Conservation (phyloP, 1,140 invertebrate species). For the Euwallacea fornicatus region DNA sequence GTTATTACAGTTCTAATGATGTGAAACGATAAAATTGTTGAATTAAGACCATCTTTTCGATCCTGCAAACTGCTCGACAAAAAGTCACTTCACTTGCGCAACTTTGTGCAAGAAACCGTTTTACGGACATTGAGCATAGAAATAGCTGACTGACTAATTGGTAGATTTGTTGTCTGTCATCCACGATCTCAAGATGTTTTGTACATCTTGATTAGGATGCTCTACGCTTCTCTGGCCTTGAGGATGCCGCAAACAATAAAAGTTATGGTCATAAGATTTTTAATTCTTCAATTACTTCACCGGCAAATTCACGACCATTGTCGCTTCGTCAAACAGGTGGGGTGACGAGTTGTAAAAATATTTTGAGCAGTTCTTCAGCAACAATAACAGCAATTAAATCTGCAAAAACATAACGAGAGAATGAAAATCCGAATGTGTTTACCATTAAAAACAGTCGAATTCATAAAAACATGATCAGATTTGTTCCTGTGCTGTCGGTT, state of each 20-base stretch:
- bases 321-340: constrained; percentile 53
- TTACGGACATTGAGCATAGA: constrained; percentile 43
- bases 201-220: constrained; percentile 19
- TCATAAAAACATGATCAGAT: no score
- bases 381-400: constrained; percentile 50
- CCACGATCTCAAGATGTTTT: constrained; percentile 27
- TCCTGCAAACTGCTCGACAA: constrained; percentile 25
- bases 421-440: no score
- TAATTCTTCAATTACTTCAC: constrained; percentile 7
- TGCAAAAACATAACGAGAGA: no score
- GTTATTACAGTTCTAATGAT: no score
- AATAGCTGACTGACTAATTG: constrained; percentile 40
- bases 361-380: constrained; percentile 44
- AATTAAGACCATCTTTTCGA: no score
- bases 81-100: constrained; percentile 39
- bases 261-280: not conserved
- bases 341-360: constrained; percentile 10
- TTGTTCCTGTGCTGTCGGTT: no score
- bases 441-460: no score
- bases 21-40: no score
- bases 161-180: constrained; percentile 26
- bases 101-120: constrained; percentile 43
- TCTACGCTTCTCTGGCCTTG: constrained; percentile 42
- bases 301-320: constrained; percentile 43
- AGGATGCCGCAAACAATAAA: constrained; percentile 10